These are phyloP conservation scores for Cathartes aura DNA, from an alignment of 2,113 vertebrate species.

Conservation along the genomic window DNA sequence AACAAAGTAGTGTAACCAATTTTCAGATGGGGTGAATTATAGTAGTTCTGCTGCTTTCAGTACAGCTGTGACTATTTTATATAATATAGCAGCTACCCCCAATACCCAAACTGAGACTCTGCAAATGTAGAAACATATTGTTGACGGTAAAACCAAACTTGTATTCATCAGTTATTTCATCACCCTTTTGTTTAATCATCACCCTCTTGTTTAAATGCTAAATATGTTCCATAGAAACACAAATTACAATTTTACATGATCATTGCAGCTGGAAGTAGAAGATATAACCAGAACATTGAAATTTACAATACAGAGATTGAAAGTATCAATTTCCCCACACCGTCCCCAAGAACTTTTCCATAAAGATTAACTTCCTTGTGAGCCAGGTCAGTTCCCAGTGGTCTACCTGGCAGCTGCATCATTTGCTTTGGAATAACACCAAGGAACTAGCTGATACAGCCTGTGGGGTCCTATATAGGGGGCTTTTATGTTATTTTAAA, in stretches of 20 bases:
- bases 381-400: background rate
- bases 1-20: background rate
- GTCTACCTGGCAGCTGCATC: background rate
- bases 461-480: background rate
- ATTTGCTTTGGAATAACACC: constrained; percentile 3
- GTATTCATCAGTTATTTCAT: background rate
- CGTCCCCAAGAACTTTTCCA: background rate
- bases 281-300: background rate
- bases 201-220: background rate
- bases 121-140: background rate
- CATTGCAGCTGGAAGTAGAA: background rate
- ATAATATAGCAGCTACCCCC: background rate
- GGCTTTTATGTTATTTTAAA: background rate
- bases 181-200: background rate
- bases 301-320: background rate
- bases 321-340: background rate
- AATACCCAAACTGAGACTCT: background rate
- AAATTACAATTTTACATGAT: background rate
- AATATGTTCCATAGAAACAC: background rate
- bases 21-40: background rate
- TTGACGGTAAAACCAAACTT: background rate
- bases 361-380: background rate
- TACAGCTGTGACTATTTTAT: background rate
- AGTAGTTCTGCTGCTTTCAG: background rate
- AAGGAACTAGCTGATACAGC: background rate